Evolutionary conservation across 2,888 invertebrate species (phyloP), one percentile per base, ranked within the genome.

Genomic region (Erannis defoliaria): DNA sequence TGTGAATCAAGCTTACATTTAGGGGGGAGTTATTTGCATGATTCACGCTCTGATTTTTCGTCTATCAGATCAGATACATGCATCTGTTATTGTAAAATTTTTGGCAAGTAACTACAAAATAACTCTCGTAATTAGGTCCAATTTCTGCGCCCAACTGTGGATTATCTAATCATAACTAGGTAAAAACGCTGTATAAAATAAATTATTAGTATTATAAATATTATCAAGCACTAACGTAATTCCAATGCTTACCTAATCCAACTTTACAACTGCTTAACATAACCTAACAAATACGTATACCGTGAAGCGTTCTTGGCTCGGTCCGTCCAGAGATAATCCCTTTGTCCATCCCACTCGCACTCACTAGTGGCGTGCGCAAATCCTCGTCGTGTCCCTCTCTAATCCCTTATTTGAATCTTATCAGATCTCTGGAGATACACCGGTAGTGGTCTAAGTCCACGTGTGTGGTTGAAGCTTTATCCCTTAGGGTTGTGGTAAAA

Each of bases 321-420:
- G 86, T 84, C 89, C 84, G 85, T 79, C 84, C 76, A 73, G 81
- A 88, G 93, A 92, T 93, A 93, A 93, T 93, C 93, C 90, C 83
- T 61, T 84, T 65, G 72, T 74, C 75, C 68, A 67, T 90, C 90
- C 71, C 84, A 55, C 81, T 92, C 84, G 49, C 80, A 81, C 93
- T 65, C 77, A 67, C 67, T 71, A 75, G 73, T 75, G 77, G 74
- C 73, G 74, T 76, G 80, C 78, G 88, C 90, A 92, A 90, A 93
- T 92, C 92, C 90, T 88, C 81, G 74, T 71, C 73, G 69, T 81
- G 78, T 89, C 89, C 85, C 83, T 61, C 82, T 93, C 92, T 93
- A 93, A 93, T 93, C 93, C 93, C 92, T 93, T 93, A 93, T 93
- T 93, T 93, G 93, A 93, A 93, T 93, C 93, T 93, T 93, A 93